Conservation (phyloP, 2,113 vertebrate genomes). For the Bubalus kerabau region DNA sequence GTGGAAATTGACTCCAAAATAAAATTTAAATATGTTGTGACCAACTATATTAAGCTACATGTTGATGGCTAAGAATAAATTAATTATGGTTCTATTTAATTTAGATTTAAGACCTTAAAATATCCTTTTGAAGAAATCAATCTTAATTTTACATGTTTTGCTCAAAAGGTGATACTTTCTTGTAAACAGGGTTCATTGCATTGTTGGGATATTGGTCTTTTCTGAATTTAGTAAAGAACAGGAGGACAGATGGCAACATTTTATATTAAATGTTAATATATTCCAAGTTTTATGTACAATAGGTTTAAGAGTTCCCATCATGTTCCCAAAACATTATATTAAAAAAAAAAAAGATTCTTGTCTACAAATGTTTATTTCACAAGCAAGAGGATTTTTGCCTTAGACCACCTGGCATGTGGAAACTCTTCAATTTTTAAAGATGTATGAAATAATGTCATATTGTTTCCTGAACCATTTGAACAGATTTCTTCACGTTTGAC, state of each 20-base stretch:
- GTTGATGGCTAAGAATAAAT: background rate
- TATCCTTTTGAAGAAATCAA: background rate
- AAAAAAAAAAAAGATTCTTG: background rate
- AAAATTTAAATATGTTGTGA: background rate
- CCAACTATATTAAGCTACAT: background rate
- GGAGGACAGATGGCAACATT: background rate
- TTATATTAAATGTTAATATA: background rate
- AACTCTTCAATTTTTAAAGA: constrained; percentile 36
- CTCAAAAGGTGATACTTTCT: background rate
- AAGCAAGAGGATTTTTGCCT: constrained; percentile 1
- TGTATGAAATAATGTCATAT: constrained; percentile 24
- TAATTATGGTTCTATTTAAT: background rate
- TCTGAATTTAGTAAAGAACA: background rate
- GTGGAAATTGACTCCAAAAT: background rate
- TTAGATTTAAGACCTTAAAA: background rate
- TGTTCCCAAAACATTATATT: background rate
- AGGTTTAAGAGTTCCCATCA: background rate
- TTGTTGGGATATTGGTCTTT: background rate
- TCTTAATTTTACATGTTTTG: background rate
- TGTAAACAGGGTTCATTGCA: background rate
- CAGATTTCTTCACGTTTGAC: constrained; percentile 40
- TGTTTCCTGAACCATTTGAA: constrained; percentile 58
- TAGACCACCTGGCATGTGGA: constrained; percentile 5
- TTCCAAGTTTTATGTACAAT: background rate
- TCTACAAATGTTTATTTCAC: constrained; percentile 29